Evolutionary conservation across 1,140 invertebrate genomes (phyloP).

Genomic region (Brachionus plicatilis): DNA sequence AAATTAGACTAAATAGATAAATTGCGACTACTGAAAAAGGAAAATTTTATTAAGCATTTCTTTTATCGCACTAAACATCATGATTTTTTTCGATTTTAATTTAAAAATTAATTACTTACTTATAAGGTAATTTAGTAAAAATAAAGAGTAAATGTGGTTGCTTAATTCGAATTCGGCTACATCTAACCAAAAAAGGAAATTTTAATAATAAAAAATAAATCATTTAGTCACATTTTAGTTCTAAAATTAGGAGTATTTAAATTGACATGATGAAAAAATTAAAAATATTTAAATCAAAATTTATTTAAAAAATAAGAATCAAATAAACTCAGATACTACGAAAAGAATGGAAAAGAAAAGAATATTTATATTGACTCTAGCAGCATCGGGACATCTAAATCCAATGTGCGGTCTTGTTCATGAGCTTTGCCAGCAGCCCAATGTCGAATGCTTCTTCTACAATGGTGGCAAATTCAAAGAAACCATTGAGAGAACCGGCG

Average conservation of each 20-base stretch:
- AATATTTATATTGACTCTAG: neutral
- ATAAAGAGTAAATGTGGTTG: neutral
- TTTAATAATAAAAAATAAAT: neutral
- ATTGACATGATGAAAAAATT: neutral
- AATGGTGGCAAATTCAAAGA: neutral
- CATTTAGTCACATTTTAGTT: neutral
- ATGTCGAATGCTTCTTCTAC: neutral
- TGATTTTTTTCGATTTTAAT: neutral
- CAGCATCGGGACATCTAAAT: slow-evolving; percentile 14
- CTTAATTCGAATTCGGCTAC: neutral
- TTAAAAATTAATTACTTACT: neutral
- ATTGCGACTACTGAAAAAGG: neutral
- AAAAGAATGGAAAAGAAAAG: neutral
- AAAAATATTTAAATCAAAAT: neutral
- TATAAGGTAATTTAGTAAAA: neutral
- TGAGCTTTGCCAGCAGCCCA: neutral
- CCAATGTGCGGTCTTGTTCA: neutral
- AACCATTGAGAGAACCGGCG: neutral
- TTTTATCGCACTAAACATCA: too few relatives aligned
- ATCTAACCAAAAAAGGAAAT: neutral
- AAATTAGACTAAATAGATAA: neutral
- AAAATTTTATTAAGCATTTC: too few relatives aligned
- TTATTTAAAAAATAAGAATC: neutral
- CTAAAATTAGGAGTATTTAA: neutral
- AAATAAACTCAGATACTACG: neutral